Evolutionary conservation across 2,113 vertebrate genomes (phyloP), one percentile per base, ranked within the genome.

Genomic region (Tupaia chinensis): DNA sequence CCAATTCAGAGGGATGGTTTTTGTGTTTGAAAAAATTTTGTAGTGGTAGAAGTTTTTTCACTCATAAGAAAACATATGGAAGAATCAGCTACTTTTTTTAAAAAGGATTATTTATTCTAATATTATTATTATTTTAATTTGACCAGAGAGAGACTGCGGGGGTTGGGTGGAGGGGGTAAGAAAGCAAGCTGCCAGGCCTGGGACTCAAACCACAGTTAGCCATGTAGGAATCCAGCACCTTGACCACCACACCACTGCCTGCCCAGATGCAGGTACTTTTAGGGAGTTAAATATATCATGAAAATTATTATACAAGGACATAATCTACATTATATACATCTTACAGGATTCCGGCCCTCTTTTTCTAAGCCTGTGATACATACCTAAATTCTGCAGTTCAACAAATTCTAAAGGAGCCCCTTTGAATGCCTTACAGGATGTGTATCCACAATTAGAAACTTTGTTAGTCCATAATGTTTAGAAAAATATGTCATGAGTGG

Each of bases 251-350:
- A 44, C 44, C 44, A 44, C 44, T 44, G 44, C 44, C 44, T 44
- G 44, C 44, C 44, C 44, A 44, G 44, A 44, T 44, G 44, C 60
- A 86, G 27, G 9, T 88, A 34, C 6, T 68, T 82, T 78, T 32
- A 20, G 63, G 13, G 44, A 44, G 15, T 82, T 91, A 68, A 73
- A 9, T 74, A 25, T 56, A 17, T 69, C 81, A 70, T 44, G 20
- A 87, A 88, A 95, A 86, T 17, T 32, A 78, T 65, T 87, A n/a
- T 44, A 63, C 27, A 63, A 96, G 25, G 44, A 73, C 17, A 66
- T 58, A n/a, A 84, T 58, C 61, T 61, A 56, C 4, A 34, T 73
- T 58, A 27, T 22, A 4, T 11, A 53, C 66, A n/a, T 79, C 27
- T 29, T 65, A 32, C 10, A 29, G 15, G 60, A 79, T 60, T 78